Conservation (phyloP, 2,888 invertebrate species). For the Apotomis betuletana region DNA sequence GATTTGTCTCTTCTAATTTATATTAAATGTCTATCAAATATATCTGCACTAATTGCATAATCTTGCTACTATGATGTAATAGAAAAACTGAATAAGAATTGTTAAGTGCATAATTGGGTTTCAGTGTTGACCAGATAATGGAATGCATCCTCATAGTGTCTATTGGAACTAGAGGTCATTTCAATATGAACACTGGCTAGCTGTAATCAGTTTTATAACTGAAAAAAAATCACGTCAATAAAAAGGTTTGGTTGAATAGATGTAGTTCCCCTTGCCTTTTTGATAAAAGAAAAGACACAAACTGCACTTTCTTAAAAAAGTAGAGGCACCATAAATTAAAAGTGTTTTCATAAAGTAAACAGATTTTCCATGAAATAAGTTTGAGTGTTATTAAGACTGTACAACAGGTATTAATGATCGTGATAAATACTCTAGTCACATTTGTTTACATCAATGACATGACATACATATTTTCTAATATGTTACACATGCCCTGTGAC, state of each 20-base stretch:
- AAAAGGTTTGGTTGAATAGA: not conserved
- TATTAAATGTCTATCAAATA: too few species aligned
- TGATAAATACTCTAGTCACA: not conserved
- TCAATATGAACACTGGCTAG: conserved; percentile 25
- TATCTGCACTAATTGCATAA: not conserved
- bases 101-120: conserved; percentile 35
- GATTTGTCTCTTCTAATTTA: too few species aligned
- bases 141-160: conserved; percentile 38
- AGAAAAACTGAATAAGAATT: conserved; percentile 1
- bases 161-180: conserved; percentile 38
- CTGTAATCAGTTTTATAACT: conserved; percentile 8
- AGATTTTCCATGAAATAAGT: not conserved
- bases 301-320: not conserved
- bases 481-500: not conserved
- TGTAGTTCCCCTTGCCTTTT: not conserved
- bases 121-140: conserved; percentile 24
- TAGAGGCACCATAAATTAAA: not conserved
- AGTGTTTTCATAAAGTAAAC: not conserved
- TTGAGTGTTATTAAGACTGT: not conserved
- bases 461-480: not conserved
- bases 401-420: not conserved
- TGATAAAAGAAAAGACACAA: not conserved
- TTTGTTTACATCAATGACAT: conserved; percentile 33
- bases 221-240: not conserved
- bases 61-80: conserved; percentile 14